A percentile compares a stretch with the other conserved stretches of the same genome.
Evolutionary conservation across 2,888 invertebrate species (phyloP).

Genomic region (Andricus quercusramuli): DNA sequence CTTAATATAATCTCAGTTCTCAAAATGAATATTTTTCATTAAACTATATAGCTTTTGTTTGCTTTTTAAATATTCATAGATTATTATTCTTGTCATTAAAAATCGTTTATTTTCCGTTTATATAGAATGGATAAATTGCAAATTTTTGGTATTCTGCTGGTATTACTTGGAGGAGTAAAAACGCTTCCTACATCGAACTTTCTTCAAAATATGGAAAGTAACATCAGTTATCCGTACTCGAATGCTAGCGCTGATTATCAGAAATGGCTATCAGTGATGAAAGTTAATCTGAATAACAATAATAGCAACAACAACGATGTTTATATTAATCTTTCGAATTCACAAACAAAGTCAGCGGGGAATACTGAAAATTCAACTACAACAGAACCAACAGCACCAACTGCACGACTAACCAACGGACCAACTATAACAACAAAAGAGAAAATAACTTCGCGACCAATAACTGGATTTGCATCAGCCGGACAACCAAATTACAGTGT

Average conservation of each 20-base stretch:
- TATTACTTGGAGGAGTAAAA: background rate
- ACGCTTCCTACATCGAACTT: background rate
- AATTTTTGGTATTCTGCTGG: background rate
- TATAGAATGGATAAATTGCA: background rate
- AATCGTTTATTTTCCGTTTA: background rate
- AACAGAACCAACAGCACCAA: background rate
- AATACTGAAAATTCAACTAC: background rate
- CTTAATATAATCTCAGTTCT: too few species aligned
- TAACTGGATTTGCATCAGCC: background rate
- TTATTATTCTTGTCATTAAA: background rate
- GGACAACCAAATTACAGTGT: background rate
- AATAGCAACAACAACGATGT: slow-evolving; percentile 16
- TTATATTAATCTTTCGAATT: slow-evolving; percentile 1
- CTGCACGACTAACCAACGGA: background rate
- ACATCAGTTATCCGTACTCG: background rate
- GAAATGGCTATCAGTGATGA: background rate
- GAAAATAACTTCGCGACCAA: background rate
- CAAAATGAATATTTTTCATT: too few species aligned
- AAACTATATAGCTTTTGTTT: too few species aligned
- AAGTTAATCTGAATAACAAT: background rate
- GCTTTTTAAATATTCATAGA: too few species aligned
- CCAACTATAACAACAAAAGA: background rate
- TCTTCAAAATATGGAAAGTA: background rate
- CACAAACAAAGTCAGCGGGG: background rate
- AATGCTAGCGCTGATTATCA: background rate